phyloP scores from a whole-genome alignment of 2,113 vertebrate species.

The Sula dactylatra region DNA sequence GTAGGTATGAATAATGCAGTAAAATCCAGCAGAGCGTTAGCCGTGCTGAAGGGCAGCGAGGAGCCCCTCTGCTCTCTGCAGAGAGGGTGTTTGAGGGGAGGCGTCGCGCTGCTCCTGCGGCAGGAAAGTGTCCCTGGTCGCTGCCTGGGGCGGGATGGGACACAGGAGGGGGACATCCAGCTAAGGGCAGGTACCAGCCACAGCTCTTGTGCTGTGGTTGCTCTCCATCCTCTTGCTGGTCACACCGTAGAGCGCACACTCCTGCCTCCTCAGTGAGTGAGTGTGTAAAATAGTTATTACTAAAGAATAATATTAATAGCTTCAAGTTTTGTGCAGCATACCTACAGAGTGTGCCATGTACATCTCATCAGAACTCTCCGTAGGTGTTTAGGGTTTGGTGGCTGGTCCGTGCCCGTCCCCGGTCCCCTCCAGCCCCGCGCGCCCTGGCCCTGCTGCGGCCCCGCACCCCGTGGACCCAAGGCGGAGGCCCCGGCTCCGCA shows the following conservation, averaged over 20 bases:
- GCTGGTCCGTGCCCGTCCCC: not conserved
- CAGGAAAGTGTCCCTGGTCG: not conserved
- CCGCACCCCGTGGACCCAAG: not conserved
- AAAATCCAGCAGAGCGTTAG: not conserved
- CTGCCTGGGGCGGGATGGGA: not conserved
- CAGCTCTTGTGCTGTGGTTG: not conserved
- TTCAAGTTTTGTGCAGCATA: not conserved
- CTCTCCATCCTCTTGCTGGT: not conserved
- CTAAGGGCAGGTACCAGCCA: not conserved
- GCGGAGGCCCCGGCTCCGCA: too few species aligned
- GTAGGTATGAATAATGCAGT: not conserved
- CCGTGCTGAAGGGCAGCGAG: rapidly evolving
- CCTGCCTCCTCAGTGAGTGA: not conserved
- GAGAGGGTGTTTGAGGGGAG: rapidly evolving
- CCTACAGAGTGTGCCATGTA: rapidly evolving
- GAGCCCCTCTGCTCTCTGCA: not conserved
- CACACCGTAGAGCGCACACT: rapidly evolving
- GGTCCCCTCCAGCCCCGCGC: not conserved
- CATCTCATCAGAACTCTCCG: too few species aligned
- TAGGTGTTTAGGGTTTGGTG: too few species aligned
- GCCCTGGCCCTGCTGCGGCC: not conserved
- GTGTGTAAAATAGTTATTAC: too few species aligned
- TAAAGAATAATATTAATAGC: not conserved
- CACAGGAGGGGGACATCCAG: not conserved
- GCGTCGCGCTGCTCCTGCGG: not conserved